Conservation (phyloP, 2,797 vertebrate species). For the Yasuhikotakia modesta region DNA sequence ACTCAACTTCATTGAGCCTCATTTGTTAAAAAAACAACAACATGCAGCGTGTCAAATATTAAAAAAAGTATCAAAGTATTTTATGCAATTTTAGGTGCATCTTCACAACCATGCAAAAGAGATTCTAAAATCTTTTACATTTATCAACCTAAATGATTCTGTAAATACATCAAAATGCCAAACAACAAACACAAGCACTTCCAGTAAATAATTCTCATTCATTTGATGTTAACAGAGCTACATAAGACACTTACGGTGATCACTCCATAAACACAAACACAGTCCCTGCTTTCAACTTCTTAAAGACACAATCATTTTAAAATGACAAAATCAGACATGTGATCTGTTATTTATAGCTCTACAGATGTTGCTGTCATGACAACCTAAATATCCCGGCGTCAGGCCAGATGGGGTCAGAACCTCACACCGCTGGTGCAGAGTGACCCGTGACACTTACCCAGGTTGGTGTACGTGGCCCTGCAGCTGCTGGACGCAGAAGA, state of each 20-base stretch:
- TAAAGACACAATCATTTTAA: conserved; percentile 13
- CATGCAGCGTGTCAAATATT: too few species aligned
- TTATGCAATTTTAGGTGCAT: too few species aligned
- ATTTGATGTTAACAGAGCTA: too few species aligned
- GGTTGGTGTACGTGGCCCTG: conserved; percentile 94
- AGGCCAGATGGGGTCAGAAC: conserved; percentile 29
- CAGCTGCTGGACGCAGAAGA: conserved; percentile 81
- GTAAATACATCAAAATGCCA: too few species aligned
- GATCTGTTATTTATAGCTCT: conserved; percentile 24
- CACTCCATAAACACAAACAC: background rate
- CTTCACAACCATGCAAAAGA: too few species aligned
- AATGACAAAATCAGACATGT: background rate
- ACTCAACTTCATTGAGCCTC: background rate
- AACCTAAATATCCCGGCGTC: conserved; percentile 33
- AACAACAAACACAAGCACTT: too few species aligned
- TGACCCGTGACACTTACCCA: conserved; percentile 79
- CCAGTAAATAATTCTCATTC: too few species aligned
- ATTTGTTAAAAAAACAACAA: background rate
- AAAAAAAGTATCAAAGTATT: too few species aligned
- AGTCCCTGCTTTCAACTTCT: conserved; percentile 49
- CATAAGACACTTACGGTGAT: background rate
- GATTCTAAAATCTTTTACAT: too few species aligned
- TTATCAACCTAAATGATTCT: too few species aligned
- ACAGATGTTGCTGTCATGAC: conserved; percentile 31
- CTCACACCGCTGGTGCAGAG: background rate